Percentiles rank a stretch among this genome's conserved stretches.
Conservation (phyloP, 2,888 invertebrate species). For the Cacoxenus indagator region DNA sequence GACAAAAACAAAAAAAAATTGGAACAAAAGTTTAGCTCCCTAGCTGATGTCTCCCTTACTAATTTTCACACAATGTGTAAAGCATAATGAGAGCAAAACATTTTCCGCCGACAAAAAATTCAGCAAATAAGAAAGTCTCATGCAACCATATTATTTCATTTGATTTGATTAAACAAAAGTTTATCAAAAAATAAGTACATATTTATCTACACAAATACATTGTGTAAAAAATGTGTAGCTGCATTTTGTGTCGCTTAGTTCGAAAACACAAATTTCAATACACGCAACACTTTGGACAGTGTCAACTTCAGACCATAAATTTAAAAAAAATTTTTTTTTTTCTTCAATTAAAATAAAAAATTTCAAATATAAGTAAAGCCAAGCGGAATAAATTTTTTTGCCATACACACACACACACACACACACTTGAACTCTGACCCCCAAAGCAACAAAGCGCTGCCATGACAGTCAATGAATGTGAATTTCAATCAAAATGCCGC, state of each 20-base stretch:
- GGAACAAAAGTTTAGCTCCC: too few species aligned
- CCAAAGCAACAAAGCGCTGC: background rate
- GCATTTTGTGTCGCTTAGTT: slow-evolving; percentile 19
- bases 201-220: too few species aligned
- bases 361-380: too few species aligned
- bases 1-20: too few species aligned
- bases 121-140: background rate
- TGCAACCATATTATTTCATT: slow-evolving; percentile 17
- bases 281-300: too few species aligned
- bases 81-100: too few species aligned
- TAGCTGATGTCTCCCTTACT: too few species aligned
- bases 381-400: background rate
- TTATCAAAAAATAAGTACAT: too few species aligned
- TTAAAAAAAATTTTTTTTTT: too few species aligned
- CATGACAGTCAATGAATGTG: background rate
- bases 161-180: slow-evolving; percentile 7
- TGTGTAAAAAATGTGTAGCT: slow-evolving; percentile 31
- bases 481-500: slow-evolving; percentile 15
- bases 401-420: background rate
- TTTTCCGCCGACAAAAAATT: too few species aligned
- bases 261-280: background rate
- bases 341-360: background rate
- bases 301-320: too few species aligned
- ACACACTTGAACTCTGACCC: background rate
- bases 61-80: too few species aligned